Evolutionary conservation across 2,888 invertebrate species (phyloP), one percentile per base, ranked within the genome.

Genomic region (Caenorhabditis sulstoni): DNA sequence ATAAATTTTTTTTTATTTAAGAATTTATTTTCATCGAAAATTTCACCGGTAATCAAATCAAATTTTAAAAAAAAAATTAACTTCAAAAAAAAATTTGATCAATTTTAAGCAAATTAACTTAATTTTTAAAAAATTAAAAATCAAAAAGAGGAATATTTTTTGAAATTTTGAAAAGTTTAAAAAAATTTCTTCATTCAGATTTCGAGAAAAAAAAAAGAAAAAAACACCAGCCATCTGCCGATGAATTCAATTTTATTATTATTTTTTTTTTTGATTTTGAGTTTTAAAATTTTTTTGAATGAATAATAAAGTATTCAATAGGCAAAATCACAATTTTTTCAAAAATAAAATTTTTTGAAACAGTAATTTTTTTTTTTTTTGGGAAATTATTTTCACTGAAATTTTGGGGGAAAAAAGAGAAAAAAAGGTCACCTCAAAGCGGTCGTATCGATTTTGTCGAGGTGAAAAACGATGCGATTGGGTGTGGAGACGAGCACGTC

Each of bases 401-500:
- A n/a, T n/a, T n/a, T 37, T 11, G 37, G 37, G 37, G 5, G 11
- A 11, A 41, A 41, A 41, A 41, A 11, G 41, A 41, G 11, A 41
- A 11, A 14, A 41, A 41, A 8, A 14, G 11, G 41, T 55, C 1
- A 74, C 70, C 62, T 80, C 57, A 61, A 58, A 35, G 50, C 62
- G 29, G 49, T 62, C 53, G 57, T 67, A 11, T 59, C 66, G 39
- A 74, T 55, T 55, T 79, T 62, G 3, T 88, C 76, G 94, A 94
- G 47, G 97, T 91, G 66, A 96, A 93, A 95, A 84, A 97, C 94
- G 14, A 99, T 92, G 77, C 96, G 93, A 90, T 97, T 96, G 1
- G 98, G 98, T 1, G 98, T 98, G 39, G 96, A 95, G 57, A 98
- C 94, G 5, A 99, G 92, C 85, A 97, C 94, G 92, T 97, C 95